Evolutionary conservation across 2,113 vertebrate genomes (phyloP), one percentile per base, ranked within the genome.

Genomic region (Cryptotis parvus): DNA sequence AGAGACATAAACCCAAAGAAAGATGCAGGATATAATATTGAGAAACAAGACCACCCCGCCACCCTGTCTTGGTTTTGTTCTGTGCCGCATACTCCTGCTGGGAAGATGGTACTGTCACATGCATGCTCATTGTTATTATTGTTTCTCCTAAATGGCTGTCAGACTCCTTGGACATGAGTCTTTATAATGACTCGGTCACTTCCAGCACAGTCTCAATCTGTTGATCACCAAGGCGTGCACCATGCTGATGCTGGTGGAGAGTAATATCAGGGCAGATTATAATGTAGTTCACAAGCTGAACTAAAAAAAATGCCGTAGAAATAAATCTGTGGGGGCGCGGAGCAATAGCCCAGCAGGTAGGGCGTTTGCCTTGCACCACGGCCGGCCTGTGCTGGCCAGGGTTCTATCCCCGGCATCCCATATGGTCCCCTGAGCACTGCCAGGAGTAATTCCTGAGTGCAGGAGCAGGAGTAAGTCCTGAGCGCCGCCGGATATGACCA

Each of bases 241-340:
- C 75, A 6, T 63, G 61, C 31, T 75, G 76, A 6, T 63, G 61
- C 31, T 75, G 76, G 43, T n/a, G n/a, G 74, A 74, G 35, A 87
- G 26, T 69, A 27, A 93, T 91, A 91, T 84, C 35, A 52, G 89
- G 77, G 65, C 81, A 84, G 66, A 45, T 24, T 77, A 26, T 84
- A 77, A 87, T 87, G n/a, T n/a, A n/a, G n/a, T n/a, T n/a, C n/a
- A 84, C 78, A 87, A 92, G 78, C 78, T 94, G 58, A 63, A 33
- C 49, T 69, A 72, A 35, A 52, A 84, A 93, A 35, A 61, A n/a
- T 27, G 18, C 70, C 1, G 0, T 91, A 82, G 79, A 74, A 80
- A 52, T 73, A 93, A 84, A 84, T 78, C 63, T 89, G 76, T 91
- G n/a, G n/a, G n/a, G n/a, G n/a, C n/a, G n/a, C n/a, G n/a, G n/a